A percentile compares a stretch with the other conserved stretches of the same genome.
Evolutionary conservation across 2,113 vertebrate species (phyloP).

Genomic region (Nothobranchius furzeri): DNA sequence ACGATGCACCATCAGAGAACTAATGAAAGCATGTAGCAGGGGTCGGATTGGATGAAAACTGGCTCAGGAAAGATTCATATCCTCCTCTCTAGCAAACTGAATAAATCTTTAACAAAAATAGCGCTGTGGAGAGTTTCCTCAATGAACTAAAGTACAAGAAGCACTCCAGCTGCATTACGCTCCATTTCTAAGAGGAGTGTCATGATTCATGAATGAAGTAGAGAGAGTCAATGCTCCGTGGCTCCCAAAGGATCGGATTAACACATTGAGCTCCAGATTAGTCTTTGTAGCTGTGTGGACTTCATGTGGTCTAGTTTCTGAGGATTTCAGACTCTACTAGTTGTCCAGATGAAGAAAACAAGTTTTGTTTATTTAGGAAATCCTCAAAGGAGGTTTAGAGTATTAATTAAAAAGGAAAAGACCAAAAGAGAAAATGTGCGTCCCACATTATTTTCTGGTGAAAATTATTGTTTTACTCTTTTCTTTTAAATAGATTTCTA

Average conservation of each 20-base stretch:
- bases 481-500: too few relatives aligned
- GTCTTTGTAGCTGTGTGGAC: neutral
- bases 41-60: neutral
- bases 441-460: too few relatives aligned
- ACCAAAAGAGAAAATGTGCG: too few relatives aligned
- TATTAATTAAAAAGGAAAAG: too few relatives aligned
- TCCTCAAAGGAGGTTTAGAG: too few relatives aligned
- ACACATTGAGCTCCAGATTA: constrained; percentile 5
- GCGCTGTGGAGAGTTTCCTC: neutral
- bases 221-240: neutral
- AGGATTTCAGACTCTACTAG: neutral
- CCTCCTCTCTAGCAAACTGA: neutral
- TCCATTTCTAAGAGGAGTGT: constrained; percentile 11
- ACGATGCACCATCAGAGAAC: constrained; percentile 15
- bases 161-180: neutral
- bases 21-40: constrained; percentile 14
- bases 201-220: constrained; percentile 10
- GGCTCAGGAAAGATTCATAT: constrained; percentile 11
- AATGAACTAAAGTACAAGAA: neutral
- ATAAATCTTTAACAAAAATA: neutral
- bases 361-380: too few relatives aligned
- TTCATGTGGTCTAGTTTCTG: neutral
- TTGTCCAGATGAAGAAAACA: too few relatives aligned
- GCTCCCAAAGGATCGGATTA: neutral
- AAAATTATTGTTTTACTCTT: too few relatives aligned